These are phyloP conservation scores for Parelbella ahira DNA, from an alignment of 2,888 invertebrate genomes.

Conservation along the genomic window DNA sequence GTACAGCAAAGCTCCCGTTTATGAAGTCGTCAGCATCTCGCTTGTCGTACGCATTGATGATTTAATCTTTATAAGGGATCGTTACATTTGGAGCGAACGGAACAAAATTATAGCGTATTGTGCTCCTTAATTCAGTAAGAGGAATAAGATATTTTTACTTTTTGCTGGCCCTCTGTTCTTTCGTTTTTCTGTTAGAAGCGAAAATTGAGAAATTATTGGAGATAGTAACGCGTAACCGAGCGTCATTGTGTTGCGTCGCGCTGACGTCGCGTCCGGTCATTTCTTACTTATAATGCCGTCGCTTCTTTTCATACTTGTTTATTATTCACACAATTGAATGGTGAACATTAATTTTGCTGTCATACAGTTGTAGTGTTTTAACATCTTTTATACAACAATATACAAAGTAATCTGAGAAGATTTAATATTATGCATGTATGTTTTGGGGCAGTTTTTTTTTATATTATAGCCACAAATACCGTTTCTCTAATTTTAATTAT, in stretches of 20 bases:
- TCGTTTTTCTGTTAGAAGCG: not conserved
- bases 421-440: no score
- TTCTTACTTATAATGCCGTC: slow-evolving; percentile 32
- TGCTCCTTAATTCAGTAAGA: no score
- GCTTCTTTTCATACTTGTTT: no score
- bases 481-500: no score
- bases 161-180: not conserved
- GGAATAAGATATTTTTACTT: no score
- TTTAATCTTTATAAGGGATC: slow-evolving; percentile 37
- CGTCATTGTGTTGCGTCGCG: slow-evolving; percentile 36
- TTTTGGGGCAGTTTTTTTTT: no score
- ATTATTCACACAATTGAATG: slow-evolving; percentile 31
- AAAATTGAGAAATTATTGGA: slow-evolving; percentile 34
- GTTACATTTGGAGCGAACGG: not conserved
- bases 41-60: slow-evolving; percentile 50
- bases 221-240: slow-evolving; percentile 37
- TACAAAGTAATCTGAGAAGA: no score
- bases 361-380: slow-evolving; percentile 35
- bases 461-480: no score
- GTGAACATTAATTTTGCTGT: slow-evolving; percentile 21
- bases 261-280: slow-evolving; percentile 37
- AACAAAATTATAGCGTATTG: no score
- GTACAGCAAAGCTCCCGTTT: slow-evolving; percentile 54
- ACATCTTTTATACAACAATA: no score
- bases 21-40: slow-evolving; percentile 49